phyloP scores from a whole-genome alignment of 2,797 vertebrate genomes.

The Clamator glandarius region DNA sequence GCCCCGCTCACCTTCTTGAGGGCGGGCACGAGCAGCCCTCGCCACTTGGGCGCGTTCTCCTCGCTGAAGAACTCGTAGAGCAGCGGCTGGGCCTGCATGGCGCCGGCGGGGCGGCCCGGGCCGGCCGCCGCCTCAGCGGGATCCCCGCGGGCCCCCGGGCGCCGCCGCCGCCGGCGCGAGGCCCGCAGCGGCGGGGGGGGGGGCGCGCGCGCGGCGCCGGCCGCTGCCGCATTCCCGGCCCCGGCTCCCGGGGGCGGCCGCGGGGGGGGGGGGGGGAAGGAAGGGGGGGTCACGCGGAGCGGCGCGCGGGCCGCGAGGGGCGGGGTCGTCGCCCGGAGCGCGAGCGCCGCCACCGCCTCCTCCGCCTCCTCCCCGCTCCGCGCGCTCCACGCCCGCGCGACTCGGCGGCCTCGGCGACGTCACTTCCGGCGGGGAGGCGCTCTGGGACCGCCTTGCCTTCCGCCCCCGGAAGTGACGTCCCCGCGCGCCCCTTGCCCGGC shows the following conservation, averaged over 20 bases:
- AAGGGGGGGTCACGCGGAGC: neutral
- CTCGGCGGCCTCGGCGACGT: neutral
- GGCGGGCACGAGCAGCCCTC: constrained; percentile 87
- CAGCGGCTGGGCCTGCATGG: constrained; percentile 89
- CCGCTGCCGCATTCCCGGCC: neutral
- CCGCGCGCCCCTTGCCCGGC: no score
- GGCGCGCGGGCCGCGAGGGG: constrained; percentile 18
- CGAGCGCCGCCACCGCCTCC: neutral
- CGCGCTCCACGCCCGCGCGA: constrained; percentile 1
- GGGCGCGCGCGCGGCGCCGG: neutral
- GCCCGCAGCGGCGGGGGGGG: constrained; percentile 29
- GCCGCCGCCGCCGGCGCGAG: constrained; percentile 4
- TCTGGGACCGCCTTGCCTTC: no score
- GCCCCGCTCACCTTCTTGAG: constrained; percentile 85
- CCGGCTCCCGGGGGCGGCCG: neutral
- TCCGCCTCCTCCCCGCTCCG: neutral
- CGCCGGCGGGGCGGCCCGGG: constrained; percentile 48
- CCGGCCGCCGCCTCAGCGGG: neutral
- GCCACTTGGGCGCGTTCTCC: constrained; percentile 91
- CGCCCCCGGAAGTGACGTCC: no score
- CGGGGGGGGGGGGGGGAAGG: neutral
- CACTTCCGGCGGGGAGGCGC: no score
- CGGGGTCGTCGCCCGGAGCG: neutral
- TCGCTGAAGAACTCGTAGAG: constrained; percentile 94
- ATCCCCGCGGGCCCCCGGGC: constrained; percentile 53